These are phyloP conservation scores for Troglohyphantes excavatus DNA, from an alignment of 2,888 invertebrate species.

Conservation along the genomic window DNA sequence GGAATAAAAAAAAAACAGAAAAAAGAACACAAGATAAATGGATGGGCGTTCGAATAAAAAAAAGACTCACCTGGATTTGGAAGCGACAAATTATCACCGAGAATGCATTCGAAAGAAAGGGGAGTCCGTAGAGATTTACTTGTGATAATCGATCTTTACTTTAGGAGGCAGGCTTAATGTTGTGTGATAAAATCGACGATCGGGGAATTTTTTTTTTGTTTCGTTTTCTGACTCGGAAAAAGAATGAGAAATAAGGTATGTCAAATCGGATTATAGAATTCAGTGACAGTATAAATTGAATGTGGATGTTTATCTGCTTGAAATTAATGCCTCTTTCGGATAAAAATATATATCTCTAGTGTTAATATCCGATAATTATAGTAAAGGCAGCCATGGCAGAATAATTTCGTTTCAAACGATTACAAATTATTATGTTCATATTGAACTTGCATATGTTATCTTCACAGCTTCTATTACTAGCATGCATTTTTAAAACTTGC, in stretches of 20 bases:
- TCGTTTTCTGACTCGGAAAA: not conserved
- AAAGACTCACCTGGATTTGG: conserved; percentile 24
- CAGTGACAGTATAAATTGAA: not conserved
- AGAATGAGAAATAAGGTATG: not conserved
- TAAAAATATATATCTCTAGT: not conserved
- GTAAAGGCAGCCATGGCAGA: too few relatives aligned
- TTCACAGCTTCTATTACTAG: too few relatives aligned
- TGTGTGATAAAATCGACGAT: conserved; percentile 39
- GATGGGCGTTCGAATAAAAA: not conserved
- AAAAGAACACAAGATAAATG: conserved; percentile 26
- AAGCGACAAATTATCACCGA: conserved; percentile 56
- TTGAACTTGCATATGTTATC: too few relatives aligned
- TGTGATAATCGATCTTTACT: conserved; percentile 54
- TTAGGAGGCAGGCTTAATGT: conserved; percentile 43
- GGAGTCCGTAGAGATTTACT: conserved; percentile 11
- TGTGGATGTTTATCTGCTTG: not conserved
- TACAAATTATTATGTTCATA: too few relatives aligned
- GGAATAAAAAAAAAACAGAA: not conserved
- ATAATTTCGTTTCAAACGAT: too few relatives aligned
- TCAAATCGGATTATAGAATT: conserved; percentile 6
- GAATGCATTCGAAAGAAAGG: conserved; percentile 34
- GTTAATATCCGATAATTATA: too few relatives aligned
- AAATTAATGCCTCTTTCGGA: not conserved
- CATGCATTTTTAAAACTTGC: too few relatives aligned
- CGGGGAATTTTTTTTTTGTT: conserved; percentile 21